These are phyloP conservation scores for Haliclona indistincta DNA, from an alignment of 37 sponge, comb jelly and placozoan species.

Conservation along the genomic window DNA sequence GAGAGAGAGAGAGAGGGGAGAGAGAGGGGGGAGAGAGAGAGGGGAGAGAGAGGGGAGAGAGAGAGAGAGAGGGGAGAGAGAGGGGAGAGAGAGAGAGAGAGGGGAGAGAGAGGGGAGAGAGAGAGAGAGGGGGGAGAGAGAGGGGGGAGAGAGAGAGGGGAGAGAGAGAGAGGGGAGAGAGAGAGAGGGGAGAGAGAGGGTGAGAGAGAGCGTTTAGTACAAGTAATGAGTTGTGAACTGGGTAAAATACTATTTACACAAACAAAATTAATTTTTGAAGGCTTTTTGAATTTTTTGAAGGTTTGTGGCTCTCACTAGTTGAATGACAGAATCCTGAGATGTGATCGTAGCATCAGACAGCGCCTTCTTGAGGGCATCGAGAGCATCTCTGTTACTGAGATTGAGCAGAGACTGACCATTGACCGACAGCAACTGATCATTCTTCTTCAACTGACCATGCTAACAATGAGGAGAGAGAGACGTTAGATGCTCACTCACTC, in stretches of 20 bases:
- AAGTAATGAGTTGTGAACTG: too few species aligned
- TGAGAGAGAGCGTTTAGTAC: neutral
- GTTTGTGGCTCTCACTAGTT: slow-evolving; percentile 22
- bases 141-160: neutral
- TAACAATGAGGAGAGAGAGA: neutral
- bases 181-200: neutral
- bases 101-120: neutral
- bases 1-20: neutral
- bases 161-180: slow-evolving; percentile 11
- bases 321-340: slow-evolving; percentile 1
- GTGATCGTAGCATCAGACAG: slow-evolving; percentile 26
- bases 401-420: slow-evolving; percentile 57
- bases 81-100: neutral
- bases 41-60: neutral
- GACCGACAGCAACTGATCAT: slow-evolving; percentile 75
- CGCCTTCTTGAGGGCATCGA: slow-evolving; percentile 67
- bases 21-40: neutral
- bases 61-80: neutral
- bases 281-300: neutral
- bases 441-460: slow-evolving; percentile 68
- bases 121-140: slow-evolving; percentile 6
- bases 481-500: slow-evolving; percentile 34
- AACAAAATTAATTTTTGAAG: neutral
- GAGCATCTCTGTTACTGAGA: slow-evolving; percentile 62
- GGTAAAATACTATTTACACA: too few species aligned